These are phyloP conservation scores for Ursus arctos DNA, from an alignment of 2,113 vertebrate genomes.

Conservation along the genomic window DNA sequence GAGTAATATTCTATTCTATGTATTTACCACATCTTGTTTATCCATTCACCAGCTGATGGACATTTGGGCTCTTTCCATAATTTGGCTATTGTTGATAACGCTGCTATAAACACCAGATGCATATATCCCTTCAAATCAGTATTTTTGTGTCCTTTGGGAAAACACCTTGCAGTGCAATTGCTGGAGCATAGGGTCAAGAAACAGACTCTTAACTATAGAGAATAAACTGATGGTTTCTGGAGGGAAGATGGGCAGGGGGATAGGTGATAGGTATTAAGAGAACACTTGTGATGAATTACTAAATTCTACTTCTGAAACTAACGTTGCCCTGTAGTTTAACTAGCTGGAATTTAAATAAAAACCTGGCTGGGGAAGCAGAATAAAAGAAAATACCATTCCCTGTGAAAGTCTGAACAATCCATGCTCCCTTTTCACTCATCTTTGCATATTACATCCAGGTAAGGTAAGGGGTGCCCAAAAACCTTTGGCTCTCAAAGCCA, in stretches of 20 bases:
- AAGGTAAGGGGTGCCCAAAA: fast-evolving
- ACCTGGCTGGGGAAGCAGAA: not conserved
- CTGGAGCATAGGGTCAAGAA: not conserved
- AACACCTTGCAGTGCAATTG: not conserved
- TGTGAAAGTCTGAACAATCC: not conserved
- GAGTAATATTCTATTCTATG: not conserved
- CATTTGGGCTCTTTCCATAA: not conserved
- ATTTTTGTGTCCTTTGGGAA: not conserved
- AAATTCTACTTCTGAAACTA: not conserved
- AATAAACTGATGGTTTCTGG: not conserved
- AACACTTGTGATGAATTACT: not conserved
- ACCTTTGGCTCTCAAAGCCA: not conserved
- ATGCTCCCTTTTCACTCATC: not conserved
- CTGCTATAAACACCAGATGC: not conserved
- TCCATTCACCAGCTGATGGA: not conserved
- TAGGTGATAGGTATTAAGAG: not conserved
- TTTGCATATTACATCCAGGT: not conserved
- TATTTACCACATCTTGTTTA: not conserved
- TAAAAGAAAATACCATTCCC: not conserved
- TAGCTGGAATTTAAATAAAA: not conserved
- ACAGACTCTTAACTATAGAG: not conserved
- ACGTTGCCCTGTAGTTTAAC: not conserved
- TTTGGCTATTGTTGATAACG: not conserved
- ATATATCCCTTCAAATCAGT: not conserved
- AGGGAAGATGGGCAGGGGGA: not conserved